These are phyloP conservation scores for Pseudomyrmex gracilis DNA, from an alignment of 1,140 invertebrate species.

Conservation along the genomic window DNA sequence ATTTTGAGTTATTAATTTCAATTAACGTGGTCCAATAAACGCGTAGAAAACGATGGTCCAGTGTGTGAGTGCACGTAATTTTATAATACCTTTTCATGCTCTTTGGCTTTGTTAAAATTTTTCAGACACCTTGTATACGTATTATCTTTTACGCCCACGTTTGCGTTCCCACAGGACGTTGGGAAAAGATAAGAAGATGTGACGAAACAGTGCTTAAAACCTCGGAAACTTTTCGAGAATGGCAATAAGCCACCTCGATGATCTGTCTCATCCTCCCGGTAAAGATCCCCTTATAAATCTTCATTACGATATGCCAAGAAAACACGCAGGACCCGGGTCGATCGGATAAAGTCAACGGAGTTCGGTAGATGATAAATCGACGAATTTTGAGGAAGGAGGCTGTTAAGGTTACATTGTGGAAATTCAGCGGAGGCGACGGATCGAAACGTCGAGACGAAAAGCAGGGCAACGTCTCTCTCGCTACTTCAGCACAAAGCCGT, in stretches of 20 bases:
- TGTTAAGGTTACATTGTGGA: neutral
- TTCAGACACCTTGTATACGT: conserved; percentile 42
- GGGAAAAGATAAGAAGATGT: neutral
- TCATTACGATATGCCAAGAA: conserved; percentile 78
- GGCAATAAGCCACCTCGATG: conserved; percentile 78
- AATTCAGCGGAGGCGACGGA: conserved; percentile 32
- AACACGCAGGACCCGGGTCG: conserved; percentile 62
- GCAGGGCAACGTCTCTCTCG: conserved; percentile 63
- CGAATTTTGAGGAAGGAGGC: conserved; percentile 15
- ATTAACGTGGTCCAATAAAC: too few species aligned
- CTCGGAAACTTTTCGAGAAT: conserved; percentile 75
- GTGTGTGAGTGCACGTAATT: too few species aligned
- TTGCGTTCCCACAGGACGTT: conserved; percentile 34
- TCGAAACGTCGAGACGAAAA: conserved; percentile 74
- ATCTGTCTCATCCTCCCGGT: conserved; percentile 55
- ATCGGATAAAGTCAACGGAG: conserved; percentile 67
- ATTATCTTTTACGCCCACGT: neutral
- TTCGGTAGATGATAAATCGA: conserved; percentile 69
- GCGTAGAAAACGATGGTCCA: too few species aligned
- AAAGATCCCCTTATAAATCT: conserved; percentile 79
- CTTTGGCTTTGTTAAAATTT: too few species aligned
- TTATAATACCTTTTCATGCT: too few species aligned
- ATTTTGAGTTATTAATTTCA: too few species aligned
- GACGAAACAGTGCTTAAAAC: conserved; percentile 64
- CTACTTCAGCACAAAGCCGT: conserved; percentile 60